Percentiles rank a stretch among this genome's conserved stretches.
phyloP scores from a whole-genome alignment of 2,888 invertebrate species.

The Tenthredo notha region DNA sequence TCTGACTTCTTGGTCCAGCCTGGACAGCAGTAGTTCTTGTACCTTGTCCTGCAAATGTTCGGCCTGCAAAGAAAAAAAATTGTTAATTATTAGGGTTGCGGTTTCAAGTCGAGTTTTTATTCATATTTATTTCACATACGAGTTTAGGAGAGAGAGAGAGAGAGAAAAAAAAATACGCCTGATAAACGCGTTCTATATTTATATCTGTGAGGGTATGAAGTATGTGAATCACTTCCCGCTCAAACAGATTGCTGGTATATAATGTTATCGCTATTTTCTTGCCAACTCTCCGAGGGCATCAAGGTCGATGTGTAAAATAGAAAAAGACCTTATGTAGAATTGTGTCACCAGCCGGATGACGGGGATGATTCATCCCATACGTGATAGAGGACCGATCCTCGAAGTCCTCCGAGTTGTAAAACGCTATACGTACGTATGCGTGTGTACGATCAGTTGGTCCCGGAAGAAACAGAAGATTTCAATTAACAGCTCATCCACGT shows the following conservation, averaged over 20 bases:
- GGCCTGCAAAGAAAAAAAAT: slow-evolving; percentile 82
- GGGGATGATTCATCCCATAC: neutral
- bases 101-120: no score
- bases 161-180: neutral
- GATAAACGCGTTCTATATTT: slow-evolving; percentile 15
- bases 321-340: neutral
- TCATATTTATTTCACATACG: neutral
- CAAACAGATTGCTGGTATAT: neutral
- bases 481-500: neutral
- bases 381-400: neutral
- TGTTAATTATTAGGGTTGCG: neutral
- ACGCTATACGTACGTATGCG: neutral
- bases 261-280: neutral
- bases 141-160: no score
- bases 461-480: slow-evolving; percentile 22
- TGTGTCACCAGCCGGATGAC: slow-evolving; percentile 23
- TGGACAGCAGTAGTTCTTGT: slow-evolving; percentile 90
- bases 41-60: slow-evolving; percentile 89
- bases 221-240: slow-evolving; percentile 38
- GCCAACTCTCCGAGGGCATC: neutral
- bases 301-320: neutral
- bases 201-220: neutral
- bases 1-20: slow-evolving; percentile 90
- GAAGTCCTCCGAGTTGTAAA: neutral
- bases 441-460: neutral